Evolutionary conservation across 2,797 vertebrate genomes (phyloP).

Genomic region (Eidolon dupreanum): DNA sequence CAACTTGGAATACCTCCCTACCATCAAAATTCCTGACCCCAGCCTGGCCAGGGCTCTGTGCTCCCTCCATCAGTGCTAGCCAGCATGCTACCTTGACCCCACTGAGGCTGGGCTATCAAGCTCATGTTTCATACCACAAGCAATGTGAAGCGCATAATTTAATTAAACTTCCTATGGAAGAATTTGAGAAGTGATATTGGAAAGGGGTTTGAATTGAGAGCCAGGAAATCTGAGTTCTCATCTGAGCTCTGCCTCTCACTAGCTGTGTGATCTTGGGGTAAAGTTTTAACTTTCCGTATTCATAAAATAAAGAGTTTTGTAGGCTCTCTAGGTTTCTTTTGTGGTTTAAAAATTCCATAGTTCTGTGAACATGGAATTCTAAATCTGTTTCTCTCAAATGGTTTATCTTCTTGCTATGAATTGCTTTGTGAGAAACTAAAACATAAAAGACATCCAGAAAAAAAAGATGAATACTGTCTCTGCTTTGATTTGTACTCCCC

Average conservation of each 20-base stretch:
- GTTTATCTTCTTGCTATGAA: not conserved
- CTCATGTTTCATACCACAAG: slow-evolving; percentile 43
- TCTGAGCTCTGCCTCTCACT: not conserved
- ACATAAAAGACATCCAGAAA: not conserved
- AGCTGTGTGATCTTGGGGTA: not conserved
- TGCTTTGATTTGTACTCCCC: not conserved
- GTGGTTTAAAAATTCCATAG: slow-evolving; percentile 17
- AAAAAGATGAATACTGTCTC: not conserved
- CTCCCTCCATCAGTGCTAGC: not conserved
- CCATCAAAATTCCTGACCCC: not conserved
- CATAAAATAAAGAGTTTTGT: not conserved
- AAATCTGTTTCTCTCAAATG: not conserved
- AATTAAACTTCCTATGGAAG: slow-evolving; percentile 27
- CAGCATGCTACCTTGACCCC: not conserved
- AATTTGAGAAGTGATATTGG: slow-evolving; percentile 10
- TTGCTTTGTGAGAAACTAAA: slow-evolving; percentile 7
- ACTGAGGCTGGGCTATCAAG: not conserved
- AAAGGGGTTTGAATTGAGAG: slow-evolving; percentile 5
- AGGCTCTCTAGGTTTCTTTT: slow-evolving; percentile 9
- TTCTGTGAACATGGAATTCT: not conserved
- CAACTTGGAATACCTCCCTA: not conserved
- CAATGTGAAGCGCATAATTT: not conserved
- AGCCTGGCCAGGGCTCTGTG: not conserved
- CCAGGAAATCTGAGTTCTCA: slow-evolving; percentile 39
- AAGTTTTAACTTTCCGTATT: slow-evolving; percentile 19